Conservation (phyloP, 2,113 vertebrate genomes). For the Peromyscus leucopus region DNA sequence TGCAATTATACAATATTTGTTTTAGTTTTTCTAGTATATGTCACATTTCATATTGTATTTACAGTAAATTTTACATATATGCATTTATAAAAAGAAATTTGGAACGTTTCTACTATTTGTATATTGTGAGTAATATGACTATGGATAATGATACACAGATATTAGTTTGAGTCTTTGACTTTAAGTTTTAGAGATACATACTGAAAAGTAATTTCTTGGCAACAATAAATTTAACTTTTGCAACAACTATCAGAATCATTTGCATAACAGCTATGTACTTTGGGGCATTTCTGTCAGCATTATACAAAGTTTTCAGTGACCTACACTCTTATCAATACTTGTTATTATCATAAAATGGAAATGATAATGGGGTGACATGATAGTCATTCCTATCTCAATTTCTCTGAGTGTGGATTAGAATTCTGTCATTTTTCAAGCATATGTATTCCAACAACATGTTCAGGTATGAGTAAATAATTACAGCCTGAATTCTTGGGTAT, state of each 20-base stretch:
- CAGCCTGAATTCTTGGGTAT: background rate
- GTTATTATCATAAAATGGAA: background rate
- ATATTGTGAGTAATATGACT: background rate
- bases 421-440: slow-evolving; percentile 39
- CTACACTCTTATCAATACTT: background rate
- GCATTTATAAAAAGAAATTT: background rate
- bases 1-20: background rate
- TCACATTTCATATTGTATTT: background rate
- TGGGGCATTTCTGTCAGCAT: background rate
- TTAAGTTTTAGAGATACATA: background rate
- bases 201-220: background rate
- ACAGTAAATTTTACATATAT: background rate
- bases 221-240: background rate
- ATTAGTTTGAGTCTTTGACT: background rate
- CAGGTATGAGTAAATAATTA: background rate
- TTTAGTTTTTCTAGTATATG: background rate
- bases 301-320: background rate
- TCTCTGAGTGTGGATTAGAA: background rate
- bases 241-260: background rate
- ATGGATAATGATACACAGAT: background rate
- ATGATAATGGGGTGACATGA: background rate
- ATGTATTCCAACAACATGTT: background rate
- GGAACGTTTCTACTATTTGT: background rate
- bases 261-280: background rate
- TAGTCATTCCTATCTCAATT: background rate